Evolutionary conservation across 1,140 invertebrate species (phyloP).

Genomic region (Brachionus rubens): DNA sequence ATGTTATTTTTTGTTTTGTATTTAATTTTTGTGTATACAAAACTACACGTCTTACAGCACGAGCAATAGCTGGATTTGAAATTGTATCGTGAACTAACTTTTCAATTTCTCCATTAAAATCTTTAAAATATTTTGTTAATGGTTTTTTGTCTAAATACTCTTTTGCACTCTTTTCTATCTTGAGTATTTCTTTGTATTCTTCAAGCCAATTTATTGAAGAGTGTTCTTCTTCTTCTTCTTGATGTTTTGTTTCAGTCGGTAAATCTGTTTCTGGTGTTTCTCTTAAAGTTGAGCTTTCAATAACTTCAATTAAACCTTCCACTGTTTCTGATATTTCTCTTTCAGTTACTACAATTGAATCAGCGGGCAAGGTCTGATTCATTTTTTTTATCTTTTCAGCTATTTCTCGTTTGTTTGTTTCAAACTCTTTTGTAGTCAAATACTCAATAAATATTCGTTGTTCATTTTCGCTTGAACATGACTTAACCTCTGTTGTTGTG

Average conservation of each 20-base stretch:
- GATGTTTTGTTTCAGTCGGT: no score
- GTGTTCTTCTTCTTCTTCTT: no score
- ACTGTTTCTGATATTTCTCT: background rate
- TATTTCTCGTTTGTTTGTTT: background rate
- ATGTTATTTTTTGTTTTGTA: background rate
- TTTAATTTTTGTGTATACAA: background rate
- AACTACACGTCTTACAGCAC: background rate
- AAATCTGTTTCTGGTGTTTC: no score
- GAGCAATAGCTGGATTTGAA: background rate
- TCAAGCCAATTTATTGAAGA: no score
- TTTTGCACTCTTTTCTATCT: no score
- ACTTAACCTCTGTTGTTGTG: slow-evolving; percentile 13
- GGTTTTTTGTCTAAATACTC: background rate
- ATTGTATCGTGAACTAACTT: background rate
- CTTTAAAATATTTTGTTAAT: background rate
- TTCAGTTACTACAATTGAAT: slow-evolving; percentile 22
- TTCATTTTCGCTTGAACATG: background rate
- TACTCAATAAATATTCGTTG: background rate
- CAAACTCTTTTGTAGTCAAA: background rate
- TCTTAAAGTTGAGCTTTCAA: no score
- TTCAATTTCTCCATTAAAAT: background rate
- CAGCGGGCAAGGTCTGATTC: no score
- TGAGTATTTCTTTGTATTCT: no score
- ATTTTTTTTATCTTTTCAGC: no score
- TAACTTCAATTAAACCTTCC: background rate